Conservation (phyloP, 2,888 invertebrate genomes). For the Diarsia dahlii region DNA sequence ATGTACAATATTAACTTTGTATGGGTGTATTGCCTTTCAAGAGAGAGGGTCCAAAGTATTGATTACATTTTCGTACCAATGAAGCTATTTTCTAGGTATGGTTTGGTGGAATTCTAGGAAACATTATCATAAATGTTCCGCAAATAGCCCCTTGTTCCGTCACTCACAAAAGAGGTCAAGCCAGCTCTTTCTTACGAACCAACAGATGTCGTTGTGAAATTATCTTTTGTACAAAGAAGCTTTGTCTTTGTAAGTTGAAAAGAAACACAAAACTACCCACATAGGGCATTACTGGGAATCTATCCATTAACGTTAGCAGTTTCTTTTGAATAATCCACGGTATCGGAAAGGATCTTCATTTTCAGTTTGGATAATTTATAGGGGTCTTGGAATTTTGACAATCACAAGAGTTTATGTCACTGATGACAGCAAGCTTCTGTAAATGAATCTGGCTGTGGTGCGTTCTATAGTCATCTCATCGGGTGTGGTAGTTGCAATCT, state of each 20-base stretch:
- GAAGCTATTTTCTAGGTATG: not conserved
- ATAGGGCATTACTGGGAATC: not conserved
- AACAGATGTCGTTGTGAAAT: conserved; percentile 45
- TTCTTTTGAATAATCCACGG: conserved; percentile 3
- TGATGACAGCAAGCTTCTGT: not conserved
- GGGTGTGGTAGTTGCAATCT: not conserved
- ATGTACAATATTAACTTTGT: not conserved
- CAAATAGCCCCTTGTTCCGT: conserved; percentile 16
- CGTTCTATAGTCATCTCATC: not conserved
- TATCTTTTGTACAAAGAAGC: conserved; percentile 49
- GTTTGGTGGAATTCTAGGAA: conserved; percentile 2
- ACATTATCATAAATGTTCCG: conserved; percentile 22
- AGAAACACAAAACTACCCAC: conserved; percentile 30
- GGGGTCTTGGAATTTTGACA: not conserved
- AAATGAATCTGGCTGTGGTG: not conserved
- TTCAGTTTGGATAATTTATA: not conserved
- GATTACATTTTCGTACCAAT: not conserved
- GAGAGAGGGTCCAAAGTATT: not conserved
- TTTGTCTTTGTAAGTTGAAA: conserved; percentile 36
- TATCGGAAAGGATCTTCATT: not conserved
- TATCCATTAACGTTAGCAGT: conserved; percentile 5
- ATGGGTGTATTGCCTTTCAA: not conserved
- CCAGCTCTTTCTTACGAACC: conserved; percentile 29
- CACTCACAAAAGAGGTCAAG: conserved; percentile 29
- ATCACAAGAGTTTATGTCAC: not conserved